Conservation (phyloP, 2,113 vertebrate species). For the Melanerpes formicivorus region DNA sequence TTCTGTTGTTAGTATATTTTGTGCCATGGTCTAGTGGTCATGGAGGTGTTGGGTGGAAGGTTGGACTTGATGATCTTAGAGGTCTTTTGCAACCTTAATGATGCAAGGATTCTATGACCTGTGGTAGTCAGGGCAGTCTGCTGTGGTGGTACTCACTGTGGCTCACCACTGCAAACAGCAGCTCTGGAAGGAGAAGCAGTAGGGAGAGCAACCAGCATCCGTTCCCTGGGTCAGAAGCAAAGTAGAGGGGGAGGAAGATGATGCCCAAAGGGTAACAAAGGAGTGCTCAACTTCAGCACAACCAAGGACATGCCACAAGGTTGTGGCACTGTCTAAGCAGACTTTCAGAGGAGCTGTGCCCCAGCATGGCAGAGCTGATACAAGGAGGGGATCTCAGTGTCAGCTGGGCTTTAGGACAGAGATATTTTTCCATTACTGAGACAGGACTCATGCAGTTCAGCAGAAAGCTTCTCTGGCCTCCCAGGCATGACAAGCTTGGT, state of each 20-base stretch:
- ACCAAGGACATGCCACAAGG: accelerated
- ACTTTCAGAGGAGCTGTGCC: not conserved
- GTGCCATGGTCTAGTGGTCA: not conserved
- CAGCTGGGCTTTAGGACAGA: not conserved
- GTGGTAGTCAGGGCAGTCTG: not conserved
- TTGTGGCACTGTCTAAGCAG: not conserved
- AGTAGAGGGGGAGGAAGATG: not conserved
- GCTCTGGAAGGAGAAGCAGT: not conserved
- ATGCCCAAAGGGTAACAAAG: not conserved
- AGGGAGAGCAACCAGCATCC: not conserved
- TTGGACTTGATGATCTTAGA: no score
- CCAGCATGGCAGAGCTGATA: accelerated
- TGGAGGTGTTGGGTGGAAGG: no score
- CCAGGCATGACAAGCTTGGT: not conserved
- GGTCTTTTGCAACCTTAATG: no score
- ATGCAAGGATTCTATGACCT: not conserved
- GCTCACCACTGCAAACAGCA: not conserved
- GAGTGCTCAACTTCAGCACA: not conserved
- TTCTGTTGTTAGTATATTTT: not conserved
- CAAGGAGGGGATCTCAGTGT: not conserved
- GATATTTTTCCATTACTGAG: not conserved
- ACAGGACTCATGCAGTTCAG: not conserved
- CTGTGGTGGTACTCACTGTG: not conserved
- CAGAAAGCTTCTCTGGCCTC: not conserved
- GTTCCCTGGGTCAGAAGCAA: not conserved